Conservation (phyloP, 1,140 invertebrate genomes). For the Drosophila oshimai region DNA sequence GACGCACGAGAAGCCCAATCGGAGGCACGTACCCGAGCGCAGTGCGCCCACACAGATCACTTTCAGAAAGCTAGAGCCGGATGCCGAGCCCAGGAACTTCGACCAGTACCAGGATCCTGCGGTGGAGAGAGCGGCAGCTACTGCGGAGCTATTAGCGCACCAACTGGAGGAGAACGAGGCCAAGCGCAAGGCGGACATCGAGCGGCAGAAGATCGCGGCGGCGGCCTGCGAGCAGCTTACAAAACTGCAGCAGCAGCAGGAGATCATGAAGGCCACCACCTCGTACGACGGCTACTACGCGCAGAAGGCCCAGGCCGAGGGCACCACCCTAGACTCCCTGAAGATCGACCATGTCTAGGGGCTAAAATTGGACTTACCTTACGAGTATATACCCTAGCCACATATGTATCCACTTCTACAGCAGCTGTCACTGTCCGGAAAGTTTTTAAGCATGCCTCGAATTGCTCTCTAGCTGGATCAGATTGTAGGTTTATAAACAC, state of each 20-base stretch:
- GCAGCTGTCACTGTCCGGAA: conserved; percentile 26
- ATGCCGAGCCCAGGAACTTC: conserved; percentile 55
- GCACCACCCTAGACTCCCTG: conserved; percentile 55
- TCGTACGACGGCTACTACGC: conserved; percentile 71
- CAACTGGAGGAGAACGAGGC: conserved; percentile 73
- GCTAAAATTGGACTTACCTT: neutral
- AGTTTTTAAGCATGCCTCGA: conserved; percentile 18
- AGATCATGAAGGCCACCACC: conserved; percentile 65
- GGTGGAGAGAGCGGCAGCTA: conserved; percentile 62
- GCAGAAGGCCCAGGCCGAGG: conserved; percentile 66
- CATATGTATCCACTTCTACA: conserved; percentile 15
- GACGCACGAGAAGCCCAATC: conserved; percentile 69
- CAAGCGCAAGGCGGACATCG: conserved; percentile 69
- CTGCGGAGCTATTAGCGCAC: conserved; percentile 64
- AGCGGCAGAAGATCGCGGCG: conserved; percentile 68
- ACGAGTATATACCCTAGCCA: neutral
- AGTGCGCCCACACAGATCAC: conserved; percentile 41
- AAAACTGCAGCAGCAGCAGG: conserved; percentile 66
- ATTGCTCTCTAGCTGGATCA: conserved; percentile 41
- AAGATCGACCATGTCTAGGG: conserved; percentile 67
- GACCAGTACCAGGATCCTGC: conserved; percentile 70
- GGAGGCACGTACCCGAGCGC: conserved; percentile 53
- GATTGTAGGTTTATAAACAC: conserved; percentile 11
- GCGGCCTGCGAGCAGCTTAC: conserved; percentile 69
- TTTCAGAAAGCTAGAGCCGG: conserved; percentile 54